These are phyloP conservation scores for Hartigia nigra DNA, from an alignment of 2,888 invertebrate species.

Conservation along the genomic window DNA sequence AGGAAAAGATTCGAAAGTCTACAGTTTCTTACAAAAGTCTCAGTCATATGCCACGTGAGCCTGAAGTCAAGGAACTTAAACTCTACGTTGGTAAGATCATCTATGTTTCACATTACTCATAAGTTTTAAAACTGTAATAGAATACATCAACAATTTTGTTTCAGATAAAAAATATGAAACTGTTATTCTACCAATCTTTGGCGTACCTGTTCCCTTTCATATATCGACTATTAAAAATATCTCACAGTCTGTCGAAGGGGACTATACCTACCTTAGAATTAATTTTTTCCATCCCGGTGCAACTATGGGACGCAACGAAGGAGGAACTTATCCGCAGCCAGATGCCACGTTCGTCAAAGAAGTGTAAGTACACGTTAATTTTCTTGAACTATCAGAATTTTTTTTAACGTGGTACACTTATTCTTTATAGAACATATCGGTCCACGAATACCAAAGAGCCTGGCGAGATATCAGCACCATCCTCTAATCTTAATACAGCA, in stretches of 20 bases:
- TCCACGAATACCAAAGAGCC: slow-evolving; percentile 98
- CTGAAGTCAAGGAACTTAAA: slow-evolving; percentile 93
- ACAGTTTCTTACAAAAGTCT: slow-evolving; percentile 94
- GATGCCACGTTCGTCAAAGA: slow-evolving; percentile 98
- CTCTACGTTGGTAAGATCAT: slow-evolving; percentile 86
- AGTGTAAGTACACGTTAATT: slow-evolving; percentile 75
- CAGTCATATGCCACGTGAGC: slow-evolving; percentile 92
- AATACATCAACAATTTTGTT: slow-evolving; percentile 37
- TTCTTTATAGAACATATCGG: slow-evolving; percentile 83
- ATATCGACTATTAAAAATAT: slow-evolving; percentile 99
- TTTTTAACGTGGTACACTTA: background rate
- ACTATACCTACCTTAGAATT: slow-evolving; percentile 97
- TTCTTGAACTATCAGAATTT: background rate
- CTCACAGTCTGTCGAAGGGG: slow-evolving; percentile 97
- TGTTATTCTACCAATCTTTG: slow-evolving; percentile 97
- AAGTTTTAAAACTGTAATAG: background rate
- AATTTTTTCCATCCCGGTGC: slow-evolving; percentile 99
- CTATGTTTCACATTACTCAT: background rate
- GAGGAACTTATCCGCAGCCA: slow-evolving; percentile 90
- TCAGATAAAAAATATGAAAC: slow-evolving; percentile 96
- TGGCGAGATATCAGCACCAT: slow-evolving; percentile 93
- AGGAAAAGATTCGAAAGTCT: slow-evolving; percentile 91
- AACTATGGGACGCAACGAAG: slow-evolving; percentile 94
- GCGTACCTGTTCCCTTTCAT: slow-evolving; percentile 96
- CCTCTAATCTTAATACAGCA: slow-evolving; percentile 95